Percentiles rank a stretch among this genome's conserved stretches.
Conservation (phyloP, 2,888 invertebrate species). For the Resseliella maxima region DNA sequence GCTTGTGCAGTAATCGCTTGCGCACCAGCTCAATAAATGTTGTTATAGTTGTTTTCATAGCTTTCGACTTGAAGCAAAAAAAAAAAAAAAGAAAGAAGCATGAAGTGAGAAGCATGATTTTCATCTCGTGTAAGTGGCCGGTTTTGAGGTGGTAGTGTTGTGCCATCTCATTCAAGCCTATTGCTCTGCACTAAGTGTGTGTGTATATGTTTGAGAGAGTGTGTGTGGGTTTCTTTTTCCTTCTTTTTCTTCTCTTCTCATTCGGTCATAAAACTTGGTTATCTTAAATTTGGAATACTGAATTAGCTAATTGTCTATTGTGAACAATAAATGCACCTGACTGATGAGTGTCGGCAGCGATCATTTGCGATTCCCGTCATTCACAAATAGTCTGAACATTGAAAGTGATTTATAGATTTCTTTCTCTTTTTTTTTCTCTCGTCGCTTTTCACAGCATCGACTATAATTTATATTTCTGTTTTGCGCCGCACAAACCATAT, state of each 20-base stretch:
- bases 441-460: background rate
- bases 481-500: background rate
- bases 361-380: background rate
- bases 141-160: background rate
- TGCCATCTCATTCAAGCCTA: background rate
- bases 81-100: background rate
- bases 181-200: background rate
- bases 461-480: background rate
- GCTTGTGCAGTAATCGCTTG: no score
- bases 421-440: constrained; percentile 29
- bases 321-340: constrained; percentile 28
- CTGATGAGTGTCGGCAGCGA: constrained; percentile 1
- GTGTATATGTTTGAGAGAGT: background rate
- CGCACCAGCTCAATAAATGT: no score
- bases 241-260: no score
- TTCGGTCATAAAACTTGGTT: background rate
- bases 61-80: background rate
- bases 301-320: constrained; percentile 1
- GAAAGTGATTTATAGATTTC: constrained; percentile 48
- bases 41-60: no score
- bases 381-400: background rate
- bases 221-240: background rate
- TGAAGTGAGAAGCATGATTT: background rate
- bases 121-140: background rate
- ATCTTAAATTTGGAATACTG: background rate